Percentiles rank a stretch among this genome's conserved stretches.
Evolutionary conservation across 2,888 invertebrate genomes (phyloP).

Genomic region (Rhingia campestris): DNA sequence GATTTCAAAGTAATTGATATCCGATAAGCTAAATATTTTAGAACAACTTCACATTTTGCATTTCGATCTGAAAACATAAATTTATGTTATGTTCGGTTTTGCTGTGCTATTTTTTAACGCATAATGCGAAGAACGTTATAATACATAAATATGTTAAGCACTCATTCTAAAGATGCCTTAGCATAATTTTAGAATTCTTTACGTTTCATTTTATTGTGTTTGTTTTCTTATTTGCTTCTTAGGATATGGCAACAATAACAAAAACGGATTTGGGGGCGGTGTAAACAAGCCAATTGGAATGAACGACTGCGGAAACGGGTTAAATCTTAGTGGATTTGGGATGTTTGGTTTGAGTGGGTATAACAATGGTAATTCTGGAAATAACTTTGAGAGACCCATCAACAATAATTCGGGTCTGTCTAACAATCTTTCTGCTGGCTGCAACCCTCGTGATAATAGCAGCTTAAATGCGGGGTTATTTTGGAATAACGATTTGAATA

Average conservation of each 20-base stretch:
- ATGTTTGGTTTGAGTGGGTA: constrained; percentile 79
- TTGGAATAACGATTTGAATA: constrained; percentile 62
- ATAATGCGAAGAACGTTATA: too few relatives aligned
- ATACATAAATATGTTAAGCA: too few relatives aligned
- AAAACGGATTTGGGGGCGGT: constrained; percentile 70
- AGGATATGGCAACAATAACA: constrained; percentile 70
- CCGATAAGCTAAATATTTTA: too few relatives aligned
- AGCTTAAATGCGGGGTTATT: constrained; percentile 46
- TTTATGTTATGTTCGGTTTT: too few relatives aligned
- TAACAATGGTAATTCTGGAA: constrained; percentile 77
- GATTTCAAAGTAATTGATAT: too few relatives aligned
- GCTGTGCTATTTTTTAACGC: too few relatives aligned
- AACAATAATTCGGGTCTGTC: constrained; percentile 36
- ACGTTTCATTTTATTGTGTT: constrained; percentile 43
- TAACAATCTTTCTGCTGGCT: constrained; percentile 34
- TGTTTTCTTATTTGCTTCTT: constrained; percentile 52
- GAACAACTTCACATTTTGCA: too few relatives aligned
- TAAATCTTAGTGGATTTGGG: constrained; percentile 79
- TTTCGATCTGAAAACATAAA: too few relatives aligned
- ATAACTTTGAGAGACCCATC: constrained; percentile 48
- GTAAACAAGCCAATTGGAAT: constrained; percentile 70
- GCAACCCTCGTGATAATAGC: constrained; percentile 43
- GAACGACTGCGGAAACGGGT: constrained; percentile 79
- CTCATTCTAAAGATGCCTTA: neutral
- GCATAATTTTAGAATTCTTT: constrained; percentile 9